Conservation (phyloP, 2,888 invertebrate genomes). For the Erynnis tages region DNA sequence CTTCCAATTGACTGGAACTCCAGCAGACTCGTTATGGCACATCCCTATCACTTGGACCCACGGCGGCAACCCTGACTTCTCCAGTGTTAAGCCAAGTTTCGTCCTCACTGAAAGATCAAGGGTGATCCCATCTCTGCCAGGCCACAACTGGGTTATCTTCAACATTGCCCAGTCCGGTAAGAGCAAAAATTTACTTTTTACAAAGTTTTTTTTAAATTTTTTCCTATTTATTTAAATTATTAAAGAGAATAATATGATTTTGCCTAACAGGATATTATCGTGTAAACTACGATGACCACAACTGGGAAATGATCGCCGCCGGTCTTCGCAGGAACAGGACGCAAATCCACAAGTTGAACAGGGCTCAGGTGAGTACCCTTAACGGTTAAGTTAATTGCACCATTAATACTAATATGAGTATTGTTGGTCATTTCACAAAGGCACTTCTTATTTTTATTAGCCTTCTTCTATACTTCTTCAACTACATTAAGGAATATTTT, state of each 20-base stretch:
- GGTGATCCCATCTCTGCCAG: conserved; percentile 43
- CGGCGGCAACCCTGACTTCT: conserved; percentile 57
- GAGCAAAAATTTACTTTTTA: conserved; percentile 3
- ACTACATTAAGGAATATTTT: too few species aligned
- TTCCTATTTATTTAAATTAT: too few species aligned
- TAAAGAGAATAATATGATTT: too few species aligned
- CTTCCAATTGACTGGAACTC: conserved; percentile 51
- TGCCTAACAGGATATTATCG: conserved; percentile 83
- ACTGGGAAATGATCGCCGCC: conserved; percentile 78
- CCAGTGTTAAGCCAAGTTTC: conserved; percentile 54
- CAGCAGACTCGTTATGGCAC: conserved; percentile 51
- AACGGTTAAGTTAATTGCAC: too few species aligned
- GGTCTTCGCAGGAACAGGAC: conserved; percentile 64
- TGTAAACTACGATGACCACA: conserved; percentile 83
- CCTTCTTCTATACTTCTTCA: too few species aligned
- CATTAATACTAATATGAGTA: too few species aligned
- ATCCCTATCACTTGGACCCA: conserved; percentile 73
- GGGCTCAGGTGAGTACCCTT: conserved; percentile 83
- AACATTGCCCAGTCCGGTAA: conserved; percentile 75
- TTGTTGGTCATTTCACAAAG: too few species aligned
- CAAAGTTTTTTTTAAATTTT: too few species aligned
- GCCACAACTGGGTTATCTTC: conserved; percentile 80
- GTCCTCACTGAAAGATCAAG: conserved; percentile 43
- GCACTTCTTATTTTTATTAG: too few species aligned
- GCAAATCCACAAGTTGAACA: conserved; percentile 84